Percentiles rank a stretch among this genome's conserved stretches.
Evolutionary conservation across 2,113 vertebrate species (phyloP).

Genomic region (Sminthopsis crassicaudata): DNA sequence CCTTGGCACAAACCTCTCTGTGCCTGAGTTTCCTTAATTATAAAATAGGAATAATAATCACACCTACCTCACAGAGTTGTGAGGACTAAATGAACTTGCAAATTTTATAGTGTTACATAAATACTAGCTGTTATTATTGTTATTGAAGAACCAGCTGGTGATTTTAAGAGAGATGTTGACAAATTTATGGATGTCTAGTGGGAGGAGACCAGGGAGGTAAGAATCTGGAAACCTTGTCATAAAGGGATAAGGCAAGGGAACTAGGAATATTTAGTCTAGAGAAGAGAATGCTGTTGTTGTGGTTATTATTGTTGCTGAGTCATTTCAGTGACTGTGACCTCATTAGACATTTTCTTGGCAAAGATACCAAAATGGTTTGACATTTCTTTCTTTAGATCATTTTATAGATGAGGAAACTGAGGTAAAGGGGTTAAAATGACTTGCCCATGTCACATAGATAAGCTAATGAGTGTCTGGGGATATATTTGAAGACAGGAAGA

Average conservation of each 20-base stretch:
- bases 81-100: background rate
- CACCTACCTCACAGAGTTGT: background rate
- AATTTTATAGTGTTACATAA: background rate
- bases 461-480: background rate
- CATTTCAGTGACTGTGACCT: background rate
- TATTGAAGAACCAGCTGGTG: background rate
- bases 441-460: background rate
- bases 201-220: background rate
- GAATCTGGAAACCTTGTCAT: background rate
- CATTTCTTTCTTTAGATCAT: background rate
- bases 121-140: background rate
- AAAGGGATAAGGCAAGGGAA: background rate
- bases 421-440: background rate
- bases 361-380: background rate
- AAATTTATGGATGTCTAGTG: background rate
- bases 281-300: background rate
- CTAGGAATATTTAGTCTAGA: background rate
- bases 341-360: background rate
- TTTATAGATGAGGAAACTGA: background rate
- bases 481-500: no score
- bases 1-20: background rate
- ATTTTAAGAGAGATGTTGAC: background rate
- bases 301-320: background rate
- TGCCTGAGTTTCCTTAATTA: background rate
- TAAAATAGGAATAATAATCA: background rate